Conservation (phyloP, 1,140 invertebrate species). For the Campoletis sonorensis region DNA sequence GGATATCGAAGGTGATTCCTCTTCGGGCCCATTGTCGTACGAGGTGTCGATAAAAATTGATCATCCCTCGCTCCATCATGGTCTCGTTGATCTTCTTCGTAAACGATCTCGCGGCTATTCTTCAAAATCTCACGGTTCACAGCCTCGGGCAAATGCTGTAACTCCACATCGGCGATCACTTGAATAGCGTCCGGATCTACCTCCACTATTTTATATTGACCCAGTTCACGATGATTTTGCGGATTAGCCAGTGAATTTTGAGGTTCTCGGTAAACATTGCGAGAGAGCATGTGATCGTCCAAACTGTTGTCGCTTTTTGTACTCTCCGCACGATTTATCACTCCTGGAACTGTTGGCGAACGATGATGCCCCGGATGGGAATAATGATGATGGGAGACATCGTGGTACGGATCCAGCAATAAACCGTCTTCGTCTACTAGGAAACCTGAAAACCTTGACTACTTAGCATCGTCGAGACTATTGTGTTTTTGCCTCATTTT, state of each 20-base stretch:
- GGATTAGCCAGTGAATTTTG: slow-evolving; percentile 26
- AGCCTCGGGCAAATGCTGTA: slow-evolving; percentile 62
- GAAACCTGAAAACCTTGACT: slow-evolving; percentile 61
- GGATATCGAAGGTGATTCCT: slow-evolving; percentile 32
- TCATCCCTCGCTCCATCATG: slow-evolving; percentile 45
- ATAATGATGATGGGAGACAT: slow-evolving; percentile 49
- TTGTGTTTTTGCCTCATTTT: neutral
- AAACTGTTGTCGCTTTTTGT: slow-evolving; percentile 59
- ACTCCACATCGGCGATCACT: slow-evolving; percentile 58
- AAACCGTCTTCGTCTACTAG: slow-evolving; percentile 61
- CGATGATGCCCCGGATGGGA: slow-evolving; percentile 42
- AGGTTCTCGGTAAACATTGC: slow-evolving; percentile 52
- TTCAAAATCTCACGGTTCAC: slow-evolving; percentile 65
- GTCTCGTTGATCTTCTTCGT: slow-evolving; percentile 56
- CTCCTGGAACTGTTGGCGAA: neutral
- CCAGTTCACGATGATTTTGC: slow-evolving; percentile 37
- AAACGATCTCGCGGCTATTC: slow-evolving; percentile 63
- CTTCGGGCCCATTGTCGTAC: neutral
- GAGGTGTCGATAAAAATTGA: slow-evolving; percentile 30
- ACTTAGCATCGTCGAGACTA: neutral
- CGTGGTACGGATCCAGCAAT: slow-evolving; percentile 49
- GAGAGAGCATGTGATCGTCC: slow-evolving; percentile 54
- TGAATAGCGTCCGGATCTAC: slow-evolving; percentile 61
- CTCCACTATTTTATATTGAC: slow-evolving; percentile 56
- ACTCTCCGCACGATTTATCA: slow-evolving; percentile 57